Base-by-base conservation (phyloP, 2,113 vertebrate species). In the Microtus pennsylvanicus region DNA sequence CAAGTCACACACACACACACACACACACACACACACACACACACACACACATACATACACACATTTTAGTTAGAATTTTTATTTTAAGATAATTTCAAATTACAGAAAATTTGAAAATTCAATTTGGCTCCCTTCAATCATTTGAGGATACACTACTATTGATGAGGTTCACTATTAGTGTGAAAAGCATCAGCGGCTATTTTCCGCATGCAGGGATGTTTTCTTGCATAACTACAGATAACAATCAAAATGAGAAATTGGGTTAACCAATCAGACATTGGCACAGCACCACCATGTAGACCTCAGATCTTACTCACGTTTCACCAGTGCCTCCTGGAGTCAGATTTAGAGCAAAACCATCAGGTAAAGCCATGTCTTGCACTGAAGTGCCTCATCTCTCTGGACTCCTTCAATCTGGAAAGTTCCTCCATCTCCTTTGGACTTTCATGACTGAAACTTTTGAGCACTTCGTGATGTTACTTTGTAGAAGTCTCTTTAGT, bases 11-110 rank as follows among this genome's bases (percentile, higher is more conserved):
- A 70, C 10, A 17, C 33, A 35, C 26, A 70, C 30, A 69, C 1
- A 33, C 30, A 42, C 42, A 42, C 2, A 42, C 42, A 45, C 42
- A 67, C 65, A 30, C 63, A 67, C 63, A 67, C 63, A 67, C 65
- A 12, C 63, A 67, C 63, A 28, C 58, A 22, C 17, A 47, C 45
- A 47, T 6, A 58, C 19, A 22, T 19, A 61, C 26, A 65, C 63
- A 65, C 26, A 30, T 33, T 69, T 69, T 30, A 58, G 22, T 74
- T 89, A 69, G 90, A 93, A 75, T 61, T 69, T 90, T 69, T 87
- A 91, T 77, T 87, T 80, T n/a, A 89, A 94, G 50, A 38, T 81
- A 75, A n/a, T 86, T 33, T 81, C 28, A 96, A 81, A 67, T 80
- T 89, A 47, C 3, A 69, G 38, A 80, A 74, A 90, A 80, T 7